These are phyloP conservation scores for Leistus spinibarbis DNA, from an alignment of 2,888 invertebrate genomes.

Conservation along the genomic window DNA sequence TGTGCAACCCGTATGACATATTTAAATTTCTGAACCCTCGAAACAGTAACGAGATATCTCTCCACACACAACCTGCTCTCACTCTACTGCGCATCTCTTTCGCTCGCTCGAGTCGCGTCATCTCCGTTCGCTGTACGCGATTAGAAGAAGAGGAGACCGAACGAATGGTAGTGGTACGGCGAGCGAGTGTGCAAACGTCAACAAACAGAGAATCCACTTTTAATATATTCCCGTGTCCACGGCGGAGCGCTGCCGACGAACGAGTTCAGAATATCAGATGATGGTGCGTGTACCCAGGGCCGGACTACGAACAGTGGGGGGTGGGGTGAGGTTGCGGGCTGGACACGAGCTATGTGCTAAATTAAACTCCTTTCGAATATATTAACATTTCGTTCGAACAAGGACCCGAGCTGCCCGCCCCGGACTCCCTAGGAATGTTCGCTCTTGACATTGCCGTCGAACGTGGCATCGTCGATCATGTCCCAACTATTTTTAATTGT, in stretches of 20 bases:
- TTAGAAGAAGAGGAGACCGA: neutral
- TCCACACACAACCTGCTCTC: neutral
- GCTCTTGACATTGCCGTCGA: neutral
- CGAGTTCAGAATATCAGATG: conserved; percentile 57
- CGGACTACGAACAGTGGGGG: neutral
- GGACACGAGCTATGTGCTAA: conserved; percentile 57
- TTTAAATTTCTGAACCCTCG: conserved; percentile 11
- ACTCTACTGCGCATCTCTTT: neutral
- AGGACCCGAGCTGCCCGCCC: conserved; percentile 48
- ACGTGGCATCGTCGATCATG: too few species aligned
- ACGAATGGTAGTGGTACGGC: neutral
- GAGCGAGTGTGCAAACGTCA: conserved; percentile 51
- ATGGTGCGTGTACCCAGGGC: conserved; percentile 6
- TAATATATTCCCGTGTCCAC: conserved; percentile 59
- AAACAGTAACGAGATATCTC: conserved; percentile 11
- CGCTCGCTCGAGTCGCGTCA: neutral
- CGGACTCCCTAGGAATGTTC: conserved; percentile 1
- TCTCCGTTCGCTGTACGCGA: neutral
- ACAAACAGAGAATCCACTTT: conserved; percentile 57
- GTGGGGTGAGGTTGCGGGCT: conserved; percentile 41
- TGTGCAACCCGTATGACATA: conserved; percentile 1
- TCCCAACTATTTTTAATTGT: too few species aligned
- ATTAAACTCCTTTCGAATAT: conserved; percentile 59
- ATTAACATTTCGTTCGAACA: conserved; percentile 58
- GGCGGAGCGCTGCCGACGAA: conserved; percentile 53